Percentiles rank a stretch among this genome's conserved stretches.
phyloP scores from a whole-genome alignment of 2,888 invertebrate species.

The Andrena praecox region DNA sequence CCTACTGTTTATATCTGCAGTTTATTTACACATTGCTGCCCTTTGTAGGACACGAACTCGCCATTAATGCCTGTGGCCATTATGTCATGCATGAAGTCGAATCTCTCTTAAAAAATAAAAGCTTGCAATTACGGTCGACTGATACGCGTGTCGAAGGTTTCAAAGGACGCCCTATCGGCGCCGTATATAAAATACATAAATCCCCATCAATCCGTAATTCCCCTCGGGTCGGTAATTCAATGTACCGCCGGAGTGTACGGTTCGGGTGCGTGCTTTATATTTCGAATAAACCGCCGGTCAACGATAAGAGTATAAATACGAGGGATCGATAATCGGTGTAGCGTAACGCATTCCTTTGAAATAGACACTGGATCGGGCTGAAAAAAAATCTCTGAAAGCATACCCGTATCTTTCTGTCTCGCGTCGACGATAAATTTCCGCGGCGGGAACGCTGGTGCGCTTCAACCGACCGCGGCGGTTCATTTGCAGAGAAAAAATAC shows the following conservation, averaged over 20 bases:
- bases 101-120: neutral
- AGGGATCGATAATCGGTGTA: neutral
- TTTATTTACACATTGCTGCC: too few relatives aligned
- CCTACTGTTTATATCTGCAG: too few relatives aligned
- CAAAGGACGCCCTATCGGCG: neutral
- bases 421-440: conserved; percentile 14
- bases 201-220: conserved; percentile 4
- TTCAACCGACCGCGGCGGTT: conserved; percentile 17
- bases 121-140: neutral
- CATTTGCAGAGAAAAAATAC: conserved; percentile 28
- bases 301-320: conserved; percentile 20
- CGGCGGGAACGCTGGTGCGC: neutral
- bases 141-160: neutral
- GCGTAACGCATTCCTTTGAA: conserved; percentile 10
- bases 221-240: conserved; percentile 7
- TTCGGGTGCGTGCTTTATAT: neutral
- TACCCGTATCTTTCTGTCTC: conserved; percentile 11
- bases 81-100: neutral
- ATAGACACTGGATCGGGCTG: neutral
- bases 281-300: conserved; percentile 3
- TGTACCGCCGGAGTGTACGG: conserved; percentile 4
- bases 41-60: too few relatives aligned
- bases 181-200: conserved; percentile 12
- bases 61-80: neutral
- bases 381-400: conserved; percentile 17